phyloP scores from a whole-genome alignment of 2,888 invertebrate genomes.

The Malacosoma neustria region DNA sequence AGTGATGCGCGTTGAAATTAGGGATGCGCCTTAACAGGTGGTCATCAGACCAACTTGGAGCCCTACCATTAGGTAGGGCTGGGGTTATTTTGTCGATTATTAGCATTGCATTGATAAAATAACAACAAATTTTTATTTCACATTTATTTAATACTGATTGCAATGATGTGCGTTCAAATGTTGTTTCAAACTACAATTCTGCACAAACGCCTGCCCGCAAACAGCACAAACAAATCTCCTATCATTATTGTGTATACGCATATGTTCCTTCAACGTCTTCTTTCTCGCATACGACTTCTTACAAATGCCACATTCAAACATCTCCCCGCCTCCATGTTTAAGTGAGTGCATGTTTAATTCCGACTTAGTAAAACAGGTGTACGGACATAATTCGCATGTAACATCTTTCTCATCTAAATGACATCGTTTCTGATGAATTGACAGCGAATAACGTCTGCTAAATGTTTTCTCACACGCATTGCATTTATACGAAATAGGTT shows the following conservation, averaged over 20 bases:
- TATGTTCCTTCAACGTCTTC: constrained; percentile 37
- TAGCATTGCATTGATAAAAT: too few relatives aligned
- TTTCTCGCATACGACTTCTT: constrained; percentile 41
- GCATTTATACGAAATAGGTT: constrained; percentile 4
- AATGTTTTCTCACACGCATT: constrained; percentile 4
- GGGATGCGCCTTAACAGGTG: too few relatives aligned
- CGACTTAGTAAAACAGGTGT: constrained; percentile 1
- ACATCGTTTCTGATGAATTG: constrained; percentile 1
- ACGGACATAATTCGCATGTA: background rate
- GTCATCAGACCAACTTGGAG: too few relatives aligned
- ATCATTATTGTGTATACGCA: constrained; percentile 38
- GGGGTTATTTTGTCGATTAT: too few relatives aligned
- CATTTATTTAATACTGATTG: constrained; percentile 22
- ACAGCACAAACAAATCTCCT: constrained; percentile 50
- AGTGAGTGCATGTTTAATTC: constrained; percentile 29
- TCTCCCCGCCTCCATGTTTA: constrained; percentile 30
- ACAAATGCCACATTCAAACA: constrained; percentile 48
- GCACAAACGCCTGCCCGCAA: constrained; percentile 62
- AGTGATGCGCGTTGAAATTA: too few relatives aligned
- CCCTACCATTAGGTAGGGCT: too few relatives aligned
- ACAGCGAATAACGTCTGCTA: background rate
- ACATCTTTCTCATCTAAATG: constrained; percentile 3
- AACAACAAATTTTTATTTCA: too few relatives aligned
- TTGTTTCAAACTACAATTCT: constrained; percentile 55
- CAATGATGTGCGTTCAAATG: constrained; percentile 57